Base-by-base conservation (phyloP, 2,888 invertebrate species). In the Strigamia maritima region DNA sequence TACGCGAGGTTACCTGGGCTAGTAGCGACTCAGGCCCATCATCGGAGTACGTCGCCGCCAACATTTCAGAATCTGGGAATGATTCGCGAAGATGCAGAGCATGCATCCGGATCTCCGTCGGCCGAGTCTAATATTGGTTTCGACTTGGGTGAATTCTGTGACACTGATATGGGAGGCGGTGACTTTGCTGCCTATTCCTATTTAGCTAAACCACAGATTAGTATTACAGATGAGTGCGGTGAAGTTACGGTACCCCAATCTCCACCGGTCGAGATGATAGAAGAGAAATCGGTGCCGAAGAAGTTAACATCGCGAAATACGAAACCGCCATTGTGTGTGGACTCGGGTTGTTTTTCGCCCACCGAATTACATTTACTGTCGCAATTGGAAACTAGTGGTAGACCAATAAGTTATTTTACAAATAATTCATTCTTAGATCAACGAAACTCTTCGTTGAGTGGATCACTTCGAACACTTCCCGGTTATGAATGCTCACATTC, bases 181-280 rank as follows among this genome's bases (percentile, higher is more conserved):
- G n/a, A 16, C 10, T 65, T 65, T 8, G 60, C 60, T 12, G 14
- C 44, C 14, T 65, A 65, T 22, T 65, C 60, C 8, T 65, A 65
- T 8, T 12, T 24, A 12, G 22, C 40, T 1, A 82, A 93, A 85
- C 95, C 97, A 0, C 95, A 95, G 86, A 97, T 97, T 81, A 95
- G 94, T 82, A 89, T 97, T 12, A 97, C 97, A 0, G 96, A 97
- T 85, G 95, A 95, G 78, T 89, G 93, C 79, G 96, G 96, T 79
- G 86, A 86, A 81, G 86, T 87, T 80, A 86, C 80, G 16, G 81
- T 80, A 84, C 16, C 83, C 83, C 76, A 79, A 54, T 81, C 81
- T 22, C 80, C 80, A 7, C 76, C 77, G 3, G 79, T 75, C n/a
- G 78, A 76, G 26, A 74, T 70, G 77, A 40, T 40, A 10, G 79